These are phyloP conservation scores for Hippotragus niger DNA, from an alignment of 2,113 vertebrate genomes.

Conservation along the genomic window DNA sequence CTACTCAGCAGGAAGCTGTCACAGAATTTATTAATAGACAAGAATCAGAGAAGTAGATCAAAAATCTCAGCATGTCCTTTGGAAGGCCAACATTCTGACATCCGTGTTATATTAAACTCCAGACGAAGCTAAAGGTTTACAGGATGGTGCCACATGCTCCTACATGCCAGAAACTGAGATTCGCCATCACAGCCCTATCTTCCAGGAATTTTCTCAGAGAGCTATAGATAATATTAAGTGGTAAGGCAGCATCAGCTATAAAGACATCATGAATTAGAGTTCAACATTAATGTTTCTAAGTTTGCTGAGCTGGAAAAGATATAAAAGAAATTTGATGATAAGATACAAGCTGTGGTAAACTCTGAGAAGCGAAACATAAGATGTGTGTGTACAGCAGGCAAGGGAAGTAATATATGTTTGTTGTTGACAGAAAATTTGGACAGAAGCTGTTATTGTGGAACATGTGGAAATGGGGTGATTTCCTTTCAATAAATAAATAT, in stretches of 20 bases:
- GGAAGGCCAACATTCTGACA: constrained; percentile 59
- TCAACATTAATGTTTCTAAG: neutral
- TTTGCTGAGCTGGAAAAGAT: neutral
- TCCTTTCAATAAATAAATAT: neutral
- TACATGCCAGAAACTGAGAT: neutral
- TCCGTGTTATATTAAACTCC: constrained; percentile 51
- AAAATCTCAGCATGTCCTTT: constrained; percentile 63
- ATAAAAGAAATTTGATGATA: neutral
- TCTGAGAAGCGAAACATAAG: neutral
- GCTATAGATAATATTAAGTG: neutral
- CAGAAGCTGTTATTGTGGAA: neutral
- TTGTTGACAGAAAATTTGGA: neutral
- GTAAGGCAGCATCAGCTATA: neutral
- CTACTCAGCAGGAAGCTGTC: constrained; percentile 60
- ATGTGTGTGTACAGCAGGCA: neutral
- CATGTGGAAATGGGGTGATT: neutral
- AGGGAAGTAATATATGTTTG: neutral
- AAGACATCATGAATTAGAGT: neutral
- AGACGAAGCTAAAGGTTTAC: constrained; percentile 31
- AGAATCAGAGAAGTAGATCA: constrained; percentile 63
- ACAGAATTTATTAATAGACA: constrained; percentile 71
- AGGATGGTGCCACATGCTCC: neutral
- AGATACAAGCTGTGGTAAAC: neutral
- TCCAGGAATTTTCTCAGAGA: neutral
- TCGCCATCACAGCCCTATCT: neutral